Evolutionary conservation across 2,888 invertebrate genomes (phyloP).

Genomic region (Gasteruption jaculator): DNA sequence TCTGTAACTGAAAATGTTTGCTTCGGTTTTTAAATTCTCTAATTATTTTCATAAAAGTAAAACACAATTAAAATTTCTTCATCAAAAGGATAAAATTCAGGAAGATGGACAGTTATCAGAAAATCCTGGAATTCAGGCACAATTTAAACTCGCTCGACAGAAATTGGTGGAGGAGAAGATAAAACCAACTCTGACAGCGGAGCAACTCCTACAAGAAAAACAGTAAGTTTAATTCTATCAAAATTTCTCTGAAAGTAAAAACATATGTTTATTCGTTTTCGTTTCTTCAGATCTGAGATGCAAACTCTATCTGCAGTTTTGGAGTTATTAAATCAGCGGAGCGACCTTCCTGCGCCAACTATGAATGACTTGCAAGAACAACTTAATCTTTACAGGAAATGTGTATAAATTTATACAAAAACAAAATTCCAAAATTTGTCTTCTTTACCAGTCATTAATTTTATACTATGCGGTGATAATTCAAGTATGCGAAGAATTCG

Average conservation of each 20-base stretch:
- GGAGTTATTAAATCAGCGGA: conserved; percentile 22
- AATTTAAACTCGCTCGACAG: conserved; percentile 25
- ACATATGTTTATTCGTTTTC: not conserved
- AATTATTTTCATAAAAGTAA: not conserved
- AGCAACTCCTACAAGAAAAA: conserved; percentile 25
- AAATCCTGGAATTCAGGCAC: conserved; percentile 23
- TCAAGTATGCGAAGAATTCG: too few relatives aligned
- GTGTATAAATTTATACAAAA: conserved; percentile 12
- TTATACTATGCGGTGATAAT: too few relatives aligned
- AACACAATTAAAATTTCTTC: not conserved
- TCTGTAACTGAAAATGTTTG: conserved; percentile 7
- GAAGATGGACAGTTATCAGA: conserved; percentile 12
- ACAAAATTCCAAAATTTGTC: too few relatives aligned
- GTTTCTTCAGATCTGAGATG: conserved; percentile 22
- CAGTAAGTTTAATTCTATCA: conserved; percentile 12
- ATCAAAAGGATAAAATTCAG: conserved; percentile 10
- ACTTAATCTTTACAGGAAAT: conserved; percentile 23
- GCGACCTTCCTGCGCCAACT: conserved; percentile 21
- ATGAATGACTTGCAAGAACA: conserved; percentile 26
- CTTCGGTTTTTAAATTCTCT: conserved; percentile 4
- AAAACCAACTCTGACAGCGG: conserved; percentile 19
- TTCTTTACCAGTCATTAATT: too few relatives aligned
- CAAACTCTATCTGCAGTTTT: conserved; percentile 22
- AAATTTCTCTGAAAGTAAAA: too few relatives aligned
- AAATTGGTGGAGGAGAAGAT: conserved; percentile 23